Conservation (phyloP, 2,113 vertebrate species). For the Pangasianodon hypophthalmus region DNA sequence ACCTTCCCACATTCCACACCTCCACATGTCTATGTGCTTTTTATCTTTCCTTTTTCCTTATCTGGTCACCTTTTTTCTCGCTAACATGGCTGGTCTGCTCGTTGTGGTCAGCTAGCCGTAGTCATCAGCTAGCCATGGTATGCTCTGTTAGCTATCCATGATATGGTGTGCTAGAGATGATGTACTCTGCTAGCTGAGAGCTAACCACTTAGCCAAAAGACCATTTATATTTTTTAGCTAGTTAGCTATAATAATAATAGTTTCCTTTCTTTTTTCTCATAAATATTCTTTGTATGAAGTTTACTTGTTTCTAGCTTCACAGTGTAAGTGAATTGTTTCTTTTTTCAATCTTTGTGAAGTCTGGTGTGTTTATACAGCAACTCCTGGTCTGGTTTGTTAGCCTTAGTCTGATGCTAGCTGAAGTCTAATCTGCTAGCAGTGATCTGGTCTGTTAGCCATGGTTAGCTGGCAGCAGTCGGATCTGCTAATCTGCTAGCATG, state of each 20-base stretch:
- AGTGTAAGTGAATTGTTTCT: background rate
- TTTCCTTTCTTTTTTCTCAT: background rate
- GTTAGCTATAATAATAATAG: too few species aligned
- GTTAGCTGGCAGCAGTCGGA: background rate
- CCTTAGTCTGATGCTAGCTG: background rate
- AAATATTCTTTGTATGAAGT: background rate
- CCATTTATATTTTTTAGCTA: background rate
- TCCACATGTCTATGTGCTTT: fast-evolving
- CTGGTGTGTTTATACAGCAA: background rate
- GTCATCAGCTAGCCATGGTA: background rate
- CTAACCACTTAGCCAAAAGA: background rate
- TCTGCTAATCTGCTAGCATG: background rate
- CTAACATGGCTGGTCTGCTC: background rate
- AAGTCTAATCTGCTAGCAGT: background rate
- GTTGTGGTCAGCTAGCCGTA: background rate
- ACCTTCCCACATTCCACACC: background rate
- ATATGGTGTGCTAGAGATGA: background rate
- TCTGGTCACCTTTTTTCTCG: background rate
- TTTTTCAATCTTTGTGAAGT: background rate
- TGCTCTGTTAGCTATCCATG: background rate
- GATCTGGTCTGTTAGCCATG: background rate
- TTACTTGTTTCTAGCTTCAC: background rate
- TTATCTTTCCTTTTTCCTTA: background rate
- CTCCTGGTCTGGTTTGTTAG: background rate
- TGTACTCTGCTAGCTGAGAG: background rate